Evolutionary conservation across 2,888 invertebrate species (phyloP).

Genomic region (Uropetala carovei): DNA sequence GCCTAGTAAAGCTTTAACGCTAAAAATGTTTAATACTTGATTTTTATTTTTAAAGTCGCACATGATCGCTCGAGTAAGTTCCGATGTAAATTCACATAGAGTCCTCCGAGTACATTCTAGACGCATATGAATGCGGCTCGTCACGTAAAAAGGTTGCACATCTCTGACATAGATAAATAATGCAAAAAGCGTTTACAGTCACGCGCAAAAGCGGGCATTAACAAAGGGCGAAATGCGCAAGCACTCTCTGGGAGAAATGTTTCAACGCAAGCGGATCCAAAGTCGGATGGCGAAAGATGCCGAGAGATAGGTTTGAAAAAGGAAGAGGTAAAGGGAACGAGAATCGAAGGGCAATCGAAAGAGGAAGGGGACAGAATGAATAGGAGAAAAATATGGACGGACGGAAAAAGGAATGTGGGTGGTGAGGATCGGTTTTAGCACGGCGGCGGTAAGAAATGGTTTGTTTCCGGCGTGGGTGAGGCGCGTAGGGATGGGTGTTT

Average conservation of each 20-base stretch:
- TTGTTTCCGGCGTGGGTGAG: background rate
- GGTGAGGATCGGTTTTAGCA: background rate
- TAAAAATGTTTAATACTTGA: no score
- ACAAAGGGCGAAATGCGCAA: background rate
- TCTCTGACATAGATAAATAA: no score
- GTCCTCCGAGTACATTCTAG: no score
- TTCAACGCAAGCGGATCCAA: background rate
- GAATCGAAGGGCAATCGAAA: background rate
- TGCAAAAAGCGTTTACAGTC: no score
- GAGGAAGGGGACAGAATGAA: background rate
- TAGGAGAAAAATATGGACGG: background rate
- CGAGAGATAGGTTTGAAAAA: background rate
- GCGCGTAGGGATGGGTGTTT: background rate
- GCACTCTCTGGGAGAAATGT: background rate
- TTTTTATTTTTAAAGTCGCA: no score
- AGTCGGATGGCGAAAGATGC: background rate
- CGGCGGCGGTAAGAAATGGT: background rate
- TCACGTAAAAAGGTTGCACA: no score
- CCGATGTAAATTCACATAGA: no score
- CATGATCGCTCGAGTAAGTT: no score
- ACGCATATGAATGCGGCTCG: no score
- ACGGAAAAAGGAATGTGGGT: background rate
- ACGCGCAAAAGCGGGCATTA: no score
- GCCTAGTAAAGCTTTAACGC: no score
- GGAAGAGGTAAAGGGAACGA: background rate